Base-by-base conservation (phyloP, 2,888 invertebrate species). In the Lamellibrachia columna region DNA sequence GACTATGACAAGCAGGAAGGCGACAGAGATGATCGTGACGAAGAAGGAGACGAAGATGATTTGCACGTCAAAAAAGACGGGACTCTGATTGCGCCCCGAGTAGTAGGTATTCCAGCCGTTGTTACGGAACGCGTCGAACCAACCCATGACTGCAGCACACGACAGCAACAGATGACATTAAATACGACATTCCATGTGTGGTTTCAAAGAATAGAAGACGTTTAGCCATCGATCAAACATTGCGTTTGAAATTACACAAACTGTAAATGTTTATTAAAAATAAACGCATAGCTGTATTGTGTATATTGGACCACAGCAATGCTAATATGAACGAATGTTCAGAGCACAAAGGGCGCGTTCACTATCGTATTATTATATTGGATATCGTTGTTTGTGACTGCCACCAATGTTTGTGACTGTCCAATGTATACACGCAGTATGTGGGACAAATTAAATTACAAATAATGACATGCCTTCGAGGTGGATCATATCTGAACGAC, bases 71-170 rank as follows among this genome's bases (percentile, higher is more conserved):
- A 90, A 90, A 0, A 92, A 60, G 52, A 92, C 92, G 1, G 93
- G 92, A 40, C 52, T 92, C 90, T 92, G 92, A 40, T 58, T 15
- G 53, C 91, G 90, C 40, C 92, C 92, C 9, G 91, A 92, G 55
- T 93, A 94, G 92, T 93, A 93, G 22, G 93, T 93, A 90, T 94
- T 94, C 92, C 93, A 93, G n/a, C 93, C 93, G 3, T 90, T 55
- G n/a, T 94, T 92, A 28, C 94, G 93, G 90, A 94, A 94, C 22
- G 92, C 92, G 28, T 93, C 93, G 90, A 94, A 94, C 93, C 92
- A 92, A 40, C 93, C 94, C 93, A 93, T 93, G 11, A 40, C 92
- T 93, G 92, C 4, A 75, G 22, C 75, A 75, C 22, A 75, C 75
- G 22, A 60, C 60, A 60, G 2, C 22, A 58, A 15, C 15, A 7